Evolutionary conservation across 1,140 invertebrate genomes (phyloP).

Genomic region (Uloborus diversus): DNA sequence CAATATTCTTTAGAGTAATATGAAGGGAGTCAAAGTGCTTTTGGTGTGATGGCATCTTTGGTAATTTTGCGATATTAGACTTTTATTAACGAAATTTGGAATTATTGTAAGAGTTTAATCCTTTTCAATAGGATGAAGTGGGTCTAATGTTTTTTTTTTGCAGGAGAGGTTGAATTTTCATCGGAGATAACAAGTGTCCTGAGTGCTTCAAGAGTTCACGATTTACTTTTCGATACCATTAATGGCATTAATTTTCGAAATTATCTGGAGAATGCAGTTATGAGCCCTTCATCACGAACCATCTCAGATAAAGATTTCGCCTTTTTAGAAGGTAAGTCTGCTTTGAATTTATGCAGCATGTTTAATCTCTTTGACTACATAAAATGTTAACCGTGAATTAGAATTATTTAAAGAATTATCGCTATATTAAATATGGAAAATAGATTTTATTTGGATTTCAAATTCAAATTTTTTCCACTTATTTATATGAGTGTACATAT

Average conservation of each 20-base stretch:
- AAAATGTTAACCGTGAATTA: too few species aligned
- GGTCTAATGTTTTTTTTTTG: background rate
- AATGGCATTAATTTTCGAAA: background rate
- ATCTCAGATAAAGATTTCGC: too few species aligned
- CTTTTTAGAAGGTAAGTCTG: too few species aligned
- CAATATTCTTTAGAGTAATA: too few species aligned
- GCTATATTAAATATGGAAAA: too few species aligned
- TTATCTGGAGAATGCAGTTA: background rate
- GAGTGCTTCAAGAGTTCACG: background rate
- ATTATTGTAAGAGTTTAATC: background rate
- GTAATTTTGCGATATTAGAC: background rate
- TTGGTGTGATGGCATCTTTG: background rate
- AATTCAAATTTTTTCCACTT: too few species aligned
- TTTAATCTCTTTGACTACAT: too few species aligned
- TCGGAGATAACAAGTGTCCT: background rate
- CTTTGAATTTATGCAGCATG: too few species aligned
- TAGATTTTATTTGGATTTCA: too few species aligned
- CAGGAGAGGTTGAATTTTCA: background rate
- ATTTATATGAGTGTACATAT: too few species aligned
- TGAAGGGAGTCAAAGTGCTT: background rate
- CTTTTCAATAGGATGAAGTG: background rate
- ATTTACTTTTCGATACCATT: constrained; percentile 6
- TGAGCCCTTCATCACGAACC: too few species aligned
- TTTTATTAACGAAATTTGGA: background rate
- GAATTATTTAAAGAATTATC: too few species aligned